phyloP scores from a whole-genome alignment of 2,888 invertebrate species.

The Mythimna lalbum region DNA sequence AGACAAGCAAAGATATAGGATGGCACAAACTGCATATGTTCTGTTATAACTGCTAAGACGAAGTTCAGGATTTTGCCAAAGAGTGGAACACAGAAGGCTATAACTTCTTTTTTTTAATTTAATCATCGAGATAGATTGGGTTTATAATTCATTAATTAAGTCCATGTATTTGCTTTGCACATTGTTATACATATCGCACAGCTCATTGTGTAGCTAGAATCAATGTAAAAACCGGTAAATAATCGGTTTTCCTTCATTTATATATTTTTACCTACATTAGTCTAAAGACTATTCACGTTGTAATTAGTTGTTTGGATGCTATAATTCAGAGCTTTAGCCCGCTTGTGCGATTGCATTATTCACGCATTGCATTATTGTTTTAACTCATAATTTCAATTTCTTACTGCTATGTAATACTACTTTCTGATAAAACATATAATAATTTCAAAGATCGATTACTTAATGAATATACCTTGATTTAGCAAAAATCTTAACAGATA shows the following conservation, averaged over 20 bases:
- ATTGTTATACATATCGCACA: background rate
- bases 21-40: background rate
- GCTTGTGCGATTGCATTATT: conserved; percentile 40
- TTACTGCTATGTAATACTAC: background rate
- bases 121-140: background rate
- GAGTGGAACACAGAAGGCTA: background rate
- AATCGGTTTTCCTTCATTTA: background rate
- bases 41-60: background rate
- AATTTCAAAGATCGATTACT: background rate
- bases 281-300: background rate
- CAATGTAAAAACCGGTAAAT: background rate
- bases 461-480: background rate
- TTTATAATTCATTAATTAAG: background rate
- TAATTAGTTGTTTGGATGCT: background rate
- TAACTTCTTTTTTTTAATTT: background rate
- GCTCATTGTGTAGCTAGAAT: background rate
- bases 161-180: background rate
- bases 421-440: background rate
- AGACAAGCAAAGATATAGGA: background rate
- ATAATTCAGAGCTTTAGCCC: conserved; percentile 9
- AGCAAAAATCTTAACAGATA: conserved; percentile 33
- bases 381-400: background rate
- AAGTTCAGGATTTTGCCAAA: background rate
- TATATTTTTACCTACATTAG: background rate
- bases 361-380: conserved; percentile 26